These are phyloP conservation scores for Clavelina lepadiformis DNA, from an alignment of 23 tunicate genomes.

Conservation along the genomic window DNA sequence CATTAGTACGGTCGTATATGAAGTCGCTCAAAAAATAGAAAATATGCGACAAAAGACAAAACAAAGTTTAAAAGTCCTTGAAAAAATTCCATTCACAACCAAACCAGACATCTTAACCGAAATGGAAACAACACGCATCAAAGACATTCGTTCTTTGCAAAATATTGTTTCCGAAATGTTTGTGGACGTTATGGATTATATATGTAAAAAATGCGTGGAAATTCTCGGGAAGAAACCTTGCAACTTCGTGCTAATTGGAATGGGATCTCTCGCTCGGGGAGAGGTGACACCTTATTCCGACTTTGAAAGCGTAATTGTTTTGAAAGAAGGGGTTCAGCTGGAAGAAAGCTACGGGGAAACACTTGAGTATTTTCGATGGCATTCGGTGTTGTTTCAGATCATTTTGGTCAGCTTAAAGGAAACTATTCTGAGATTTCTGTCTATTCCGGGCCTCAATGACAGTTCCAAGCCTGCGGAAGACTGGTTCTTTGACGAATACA, in stretches of 20 bases:
- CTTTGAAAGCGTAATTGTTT: conserved; percentile 9
- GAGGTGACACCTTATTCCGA: conserved; percentile 23
- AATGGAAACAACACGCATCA: too few species aligned
- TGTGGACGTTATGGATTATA: conserved; percentile 11
- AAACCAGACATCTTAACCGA: too few species aligned
- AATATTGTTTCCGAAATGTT: conserved; percentile 6
- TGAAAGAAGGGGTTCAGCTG: conserved; percentile 14
- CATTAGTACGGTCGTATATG: too few species aligned
- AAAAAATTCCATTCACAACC: too few species aligned
- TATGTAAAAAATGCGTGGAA: conserved; percentile 12
- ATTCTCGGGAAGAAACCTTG: conserved; percentile 31
- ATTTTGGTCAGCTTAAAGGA: conserved; percentile 7
- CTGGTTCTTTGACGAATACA: conserved; percentile 3
- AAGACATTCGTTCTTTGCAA: too few species aligned
- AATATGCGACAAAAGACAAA: too few species aligned
- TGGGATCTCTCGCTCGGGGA: conserved; percentile 19
- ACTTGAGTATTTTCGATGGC: conserved; percentile 32
- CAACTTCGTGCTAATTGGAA: conserved; percentile 15
- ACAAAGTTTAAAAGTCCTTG: too few species aligned
- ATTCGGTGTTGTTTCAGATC: conserved; percentile 23
- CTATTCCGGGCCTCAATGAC: conserved; percentile 3
- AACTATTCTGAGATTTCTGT: conserved; percentile 3
- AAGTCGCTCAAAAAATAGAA: too few species aligned
- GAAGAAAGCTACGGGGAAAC: conserved; percentile 7
- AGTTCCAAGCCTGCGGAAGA: neutral